Evolutionary conservation across 1,140 invertebrate genomes (phyloP), one percentile per base, ranked within the genome.

Genomic region (Aphelinus certus): DNA sequence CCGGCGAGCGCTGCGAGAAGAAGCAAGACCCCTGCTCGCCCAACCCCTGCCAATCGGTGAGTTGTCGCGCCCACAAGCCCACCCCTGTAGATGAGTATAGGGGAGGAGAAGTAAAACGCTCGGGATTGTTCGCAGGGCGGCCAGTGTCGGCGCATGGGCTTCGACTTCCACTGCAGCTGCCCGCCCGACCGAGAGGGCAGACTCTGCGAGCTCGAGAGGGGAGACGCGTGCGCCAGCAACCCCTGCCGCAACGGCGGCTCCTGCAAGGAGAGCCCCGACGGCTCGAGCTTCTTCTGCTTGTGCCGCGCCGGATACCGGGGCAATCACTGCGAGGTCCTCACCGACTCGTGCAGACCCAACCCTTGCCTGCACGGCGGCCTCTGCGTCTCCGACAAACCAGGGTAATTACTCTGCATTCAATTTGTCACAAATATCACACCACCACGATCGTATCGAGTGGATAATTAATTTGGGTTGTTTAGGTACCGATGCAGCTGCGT

Each of bases 161-260:
- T 92, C 81, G 94, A 95, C 80, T 97, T 95, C 84, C 90, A 93
- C 65, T 97, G 96, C 80, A 89, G 90, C 3, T 98, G 96, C 85
- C 92, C 94, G 1, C 82, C 91, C 0, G 89, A 92, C 68, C 90
- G 93, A 55, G 94, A 96, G 79, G 96, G 96, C 4, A 92, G 92
- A 82, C 88, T 91, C n/a, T 97, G 96, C 82, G 95, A 97, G 84
- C 82, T 92, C 67, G 94, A 96, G 82, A 90, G 92, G 79, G 94
- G 94, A 51, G 94, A 95, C 81, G 93, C 92, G 0, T 97, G 96
- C 82, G 92, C 92, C 67, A 92, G 90, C 56, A 95, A 94, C 83
- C 95, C 95, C 2, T 98, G 96, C 79, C 91, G 92, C 81, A 97
- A 97, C 82, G 96, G 96, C 7, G 96, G 96, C 7, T 95, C 95